Base-by-base conservation (phyloP, 2,113 vertebrate genomes). In the Dolichallabes microphthalmus region DNA sequence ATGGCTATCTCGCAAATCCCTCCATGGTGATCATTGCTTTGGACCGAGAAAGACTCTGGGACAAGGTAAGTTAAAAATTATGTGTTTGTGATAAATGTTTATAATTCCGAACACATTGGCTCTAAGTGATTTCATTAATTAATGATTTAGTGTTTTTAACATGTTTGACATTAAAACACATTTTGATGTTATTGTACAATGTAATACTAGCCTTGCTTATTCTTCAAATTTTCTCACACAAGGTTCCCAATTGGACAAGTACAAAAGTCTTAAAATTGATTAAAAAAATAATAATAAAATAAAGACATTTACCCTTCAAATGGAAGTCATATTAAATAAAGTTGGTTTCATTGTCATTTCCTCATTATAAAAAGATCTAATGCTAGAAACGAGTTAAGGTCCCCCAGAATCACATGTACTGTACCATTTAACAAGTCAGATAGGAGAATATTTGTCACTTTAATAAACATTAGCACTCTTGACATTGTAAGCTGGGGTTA, bases 31-130 rank as follows among this genome's bases (percentile, higher is more conserved):
- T 99, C 90, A 96, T 99, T 52, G 95, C 97, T 0, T 92, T 99
- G 93, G 98, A 98, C 91, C 94, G 96, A 78, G 97, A 99, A 80
- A 93, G 96, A 86, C 94, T 96, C 75, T 99, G 98, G 98, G 98
- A 99, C 92, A 98, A 97, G 98, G 98, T 99, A 92, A 68, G 66
- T 25, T 32, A 32, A 63, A 77, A 52, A 17, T 55, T 1, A 32
- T 22, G 27, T 3, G 8, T 66, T 66, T 4, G 17, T 66, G 39
- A 50, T 30, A 30, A 77, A 57, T 76, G n/a, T 76, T 53, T 17
- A 76, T 15, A 17, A 10, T 14, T 55, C 13, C 57, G 4, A 25
- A 76, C n/a, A 76, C 25, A 76, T 8, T 76, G n/a, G n/a, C 52
- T 30, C 7, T 57, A 19, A 77, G 10, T 27, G 1, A 76, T 27